Percentiles rank a stretch among this genome's conserved stretches.
phyloP scores from a whole-genome alignment of 1,140 invertebrate genomes.

The Zeugodacus cucurbitae region DNA sequence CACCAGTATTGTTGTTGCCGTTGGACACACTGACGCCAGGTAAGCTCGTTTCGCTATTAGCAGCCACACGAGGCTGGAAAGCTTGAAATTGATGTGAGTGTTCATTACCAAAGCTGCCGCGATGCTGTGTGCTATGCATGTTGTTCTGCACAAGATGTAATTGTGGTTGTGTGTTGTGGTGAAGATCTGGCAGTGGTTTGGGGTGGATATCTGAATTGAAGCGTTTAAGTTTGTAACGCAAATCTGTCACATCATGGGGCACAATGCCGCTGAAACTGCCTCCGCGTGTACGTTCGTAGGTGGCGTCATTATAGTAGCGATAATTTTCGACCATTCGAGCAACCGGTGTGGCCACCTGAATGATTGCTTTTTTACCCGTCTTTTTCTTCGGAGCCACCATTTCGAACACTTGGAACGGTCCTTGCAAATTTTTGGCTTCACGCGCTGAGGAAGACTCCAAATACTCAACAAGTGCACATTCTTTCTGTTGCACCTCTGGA shows the following conservation, averaged over 20 bases:
- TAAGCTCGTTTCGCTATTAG: slow-evolving; percentile 50
- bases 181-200: slow-evolving; percentile 47
- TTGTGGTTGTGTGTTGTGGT: slow-evolving; percentile 30
- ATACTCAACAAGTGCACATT: slow-evolving; percentile 91
- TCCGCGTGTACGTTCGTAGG: slow-evolving; percentile 60
- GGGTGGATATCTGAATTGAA: slow-evolving; percentile 62
- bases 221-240: slow-evolving; percentile 60
- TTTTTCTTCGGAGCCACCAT: slow-evolving; percentile 66
- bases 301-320: slow-evolving; percentile 57
- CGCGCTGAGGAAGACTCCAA: slow-evolving; percentile 86
- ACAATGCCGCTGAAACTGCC: slow-evolving; percentile 59
- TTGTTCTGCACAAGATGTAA: slow-evolving; percentile 19
- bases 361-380: slow-evolving; percentile 64
- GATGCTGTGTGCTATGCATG: slow-evolving; percentile 7
- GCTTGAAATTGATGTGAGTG: slow-evolving; percentile 41
- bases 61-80: slow-evolving; percentile 44
- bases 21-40: background rate
- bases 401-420: slow-evolving; percentile 60
- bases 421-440: slow-evolving; percentile 76
- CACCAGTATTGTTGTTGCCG: slow-evolving; percentile 42
- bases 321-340: slow-evolving; percentile 65
- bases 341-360: slow-evolving; percentile 58
- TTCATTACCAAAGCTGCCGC: slow-evolving; percentile 39
- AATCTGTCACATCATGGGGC: slow-evolving; percentile 53
- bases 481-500: slow-evolving; percentile 84